These are phyloP conservation scores for Campylorhamphus procurvoides DNA, from an alignment of 2,113 vertebrate species.

Conservation along the genomic window DNA sequence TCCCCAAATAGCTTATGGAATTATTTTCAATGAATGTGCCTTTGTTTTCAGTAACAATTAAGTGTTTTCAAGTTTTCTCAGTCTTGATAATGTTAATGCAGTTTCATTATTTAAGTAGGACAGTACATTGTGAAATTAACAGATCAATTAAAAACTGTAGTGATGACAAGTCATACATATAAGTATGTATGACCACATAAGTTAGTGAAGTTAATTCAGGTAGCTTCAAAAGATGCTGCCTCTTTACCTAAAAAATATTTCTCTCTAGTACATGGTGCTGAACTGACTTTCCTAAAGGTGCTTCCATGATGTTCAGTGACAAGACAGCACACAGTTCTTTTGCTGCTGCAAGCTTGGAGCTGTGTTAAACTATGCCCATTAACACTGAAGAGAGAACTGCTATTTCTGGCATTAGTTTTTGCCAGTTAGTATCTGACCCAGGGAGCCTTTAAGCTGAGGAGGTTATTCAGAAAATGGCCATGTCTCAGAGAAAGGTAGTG, in stretches of 20 bases:
- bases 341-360: not conserved
- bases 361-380: not conserved
- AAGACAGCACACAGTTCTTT: not conserved
- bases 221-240: not conserved
- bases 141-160: not conserved
- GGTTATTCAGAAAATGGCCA: not conserved
- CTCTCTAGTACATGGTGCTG: not conserved
- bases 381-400: not conserved
- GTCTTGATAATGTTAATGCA: not conserved
- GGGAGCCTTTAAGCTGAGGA: not conserved
- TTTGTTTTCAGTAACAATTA: not conserved
- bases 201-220: not conserved
- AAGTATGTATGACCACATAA: not conserved
- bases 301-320: not conserved
- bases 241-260: not conserved
- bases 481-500: not conserved
- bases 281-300: not conserved
- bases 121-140: not conserved
- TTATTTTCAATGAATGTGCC: not conserved
- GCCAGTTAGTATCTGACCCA: not conserved
- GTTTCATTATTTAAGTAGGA: not conserved
- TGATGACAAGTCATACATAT: not conserved
- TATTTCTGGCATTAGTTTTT: not conserved
- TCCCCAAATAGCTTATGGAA: not conserved
- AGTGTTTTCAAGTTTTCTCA: not conserved